Evolutionary conservation across 1,140 invertebrate genomes (phyloP), one percentile per base, ranked within the genome.

Genomic region (Euglossa dilemma): DNA sequence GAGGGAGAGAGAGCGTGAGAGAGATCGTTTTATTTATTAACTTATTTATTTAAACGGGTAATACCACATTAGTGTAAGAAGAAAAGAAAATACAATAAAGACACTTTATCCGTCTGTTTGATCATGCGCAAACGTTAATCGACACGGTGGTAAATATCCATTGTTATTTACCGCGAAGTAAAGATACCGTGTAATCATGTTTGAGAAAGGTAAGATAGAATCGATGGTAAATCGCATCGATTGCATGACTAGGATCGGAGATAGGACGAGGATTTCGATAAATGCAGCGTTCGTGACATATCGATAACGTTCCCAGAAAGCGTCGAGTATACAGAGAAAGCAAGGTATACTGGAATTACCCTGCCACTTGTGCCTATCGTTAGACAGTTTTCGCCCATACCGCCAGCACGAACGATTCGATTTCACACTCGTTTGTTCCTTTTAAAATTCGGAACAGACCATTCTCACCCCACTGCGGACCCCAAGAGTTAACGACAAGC

Each of bases 401-500:
- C 23, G 95, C 97, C 14, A 98, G 93, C 2, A 98, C 97, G 90
- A 97, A 98, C 0, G 96, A 96, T 93, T 99, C 98, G 87, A 98
- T 98, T 88, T 96, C 96, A 90, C 97, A 97, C 91, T 98, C 98
- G 92, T 98, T 97, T 36, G 91, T 94, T 78, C 98, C 98, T 74
- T 96, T 95, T 7, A 95, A 87, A 80, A 99, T 98, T 79, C 96
- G 95, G 95, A 99, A 98, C 85, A 96, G 97, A 0, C 98, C 98
- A 67, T 96, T 94, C 92, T 99, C 98, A 12, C 98, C 98, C 98
- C 98, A 99, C 57, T 96, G 93, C 0, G 91, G 86, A 7, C 98
- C 98, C 98, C 98, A 99, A 11, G 98, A 98, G 93, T 99, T 98
- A 63, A 97, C 97, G 43, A 97, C 97, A 87, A 98, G 95, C 98